Conservation (phyloP, 2,113 vertebrate genomes). For the Bungarus multicinctus region DNA sequence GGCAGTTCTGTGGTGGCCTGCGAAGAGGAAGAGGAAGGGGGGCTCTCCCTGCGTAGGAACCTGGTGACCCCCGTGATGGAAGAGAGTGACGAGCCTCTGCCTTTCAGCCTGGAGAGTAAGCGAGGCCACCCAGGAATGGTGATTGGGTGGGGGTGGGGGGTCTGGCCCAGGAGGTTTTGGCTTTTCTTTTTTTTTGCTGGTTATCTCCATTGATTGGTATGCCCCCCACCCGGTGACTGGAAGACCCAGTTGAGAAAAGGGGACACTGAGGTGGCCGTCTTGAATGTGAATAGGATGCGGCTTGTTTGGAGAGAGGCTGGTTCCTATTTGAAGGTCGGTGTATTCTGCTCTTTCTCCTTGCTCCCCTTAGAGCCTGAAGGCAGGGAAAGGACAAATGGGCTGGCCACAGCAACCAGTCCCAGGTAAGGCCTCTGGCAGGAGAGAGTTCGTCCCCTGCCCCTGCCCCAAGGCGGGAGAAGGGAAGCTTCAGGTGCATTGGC, state of each 20-base stretch:
- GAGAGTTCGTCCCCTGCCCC: not conserved
- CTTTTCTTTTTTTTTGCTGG: not conserved
- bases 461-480: too few relatives aligned
- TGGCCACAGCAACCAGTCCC: conserved; percentile 73
- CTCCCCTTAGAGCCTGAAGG: conserved; percentile 77
- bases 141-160: accelerated
- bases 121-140: not conserved
- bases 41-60: conserved; percentile 89
- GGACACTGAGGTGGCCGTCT: not conserved
- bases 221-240: not conserved
- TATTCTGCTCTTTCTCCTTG: not conserved
- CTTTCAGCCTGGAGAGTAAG: conserved; percentile 95
- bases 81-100: conserved; percentile 78
- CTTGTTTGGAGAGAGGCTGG: not conserved
- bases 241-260: not conserved
- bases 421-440: conserved; percentile 76
- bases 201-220: not conserved
- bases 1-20: conserved; percentile 60
- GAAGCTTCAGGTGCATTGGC: not conserved
- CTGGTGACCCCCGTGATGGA: conserved; percentile 86
- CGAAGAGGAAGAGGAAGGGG: conserved; percentile 77
- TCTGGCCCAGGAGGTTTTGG: not conserved
- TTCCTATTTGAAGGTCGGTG: not conserved
- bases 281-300: not conserved
- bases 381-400: conserved; percentile 71